Percentiles rank a stretch among this genome's conserved stretches.
Conservation (phyloP, 92 coral and sea anemone species). For the Umimayanthus kanabou region DNA sequence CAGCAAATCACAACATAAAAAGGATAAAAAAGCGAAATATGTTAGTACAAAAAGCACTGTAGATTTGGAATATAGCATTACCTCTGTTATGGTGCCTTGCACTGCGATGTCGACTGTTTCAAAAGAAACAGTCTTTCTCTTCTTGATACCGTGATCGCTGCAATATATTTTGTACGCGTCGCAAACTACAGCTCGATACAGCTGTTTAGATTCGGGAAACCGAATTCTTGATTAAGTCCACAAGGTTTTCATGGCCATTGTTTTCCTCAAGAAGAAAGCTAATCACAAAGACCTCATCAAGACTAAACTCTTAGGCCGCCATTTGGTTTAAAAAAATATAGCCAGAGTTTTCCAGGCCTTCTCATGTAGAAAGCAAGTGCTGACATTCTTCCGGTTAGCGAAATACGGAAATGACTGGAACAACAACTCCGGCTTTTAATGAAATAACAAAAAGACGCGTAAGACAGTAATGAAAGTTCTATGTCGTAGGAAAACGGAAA, state of each 20-base stretch:
- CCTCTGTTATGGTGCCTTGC: constrained; percentile 22
- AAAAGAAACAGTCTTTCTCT: constrained; percentile 15
- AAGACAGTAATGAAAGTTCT: no score
- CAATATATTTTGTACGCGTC: constrained; percentile 22
- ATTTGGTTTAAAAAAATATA: neutral
- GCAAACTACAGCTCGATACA: constrained; percentile 26
- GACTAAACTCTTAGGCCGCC: constrained; percentile 10
- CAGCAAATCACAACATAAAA: no score
- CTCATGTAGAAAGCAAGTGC: neutral
- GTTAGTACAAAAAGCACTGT: no score
- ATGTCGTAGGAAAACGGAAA: neutral
- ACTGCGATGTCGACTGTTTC: constrained; percentile 1
- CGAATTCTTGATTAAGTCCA: constrained; percentile 23
- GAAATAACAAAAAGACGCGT: no score
- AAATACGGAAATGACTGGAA: no score
- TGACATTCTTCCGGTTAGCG: no score
- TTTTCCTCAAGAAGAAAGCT: constrained; percentile 33
- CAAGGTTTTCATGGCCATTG: constrained; percentile 31
- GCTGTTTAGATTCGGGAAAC: neutral
- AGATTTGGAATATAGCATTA: neutral
- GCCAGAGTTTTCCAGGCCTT: neutral
- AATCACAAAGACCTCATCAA: neutral
- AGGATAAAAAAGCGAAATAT: no score
- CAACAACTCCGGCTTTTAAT: no score
- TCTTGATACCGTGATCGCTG: constrained; percentile 33